Base-by-base conservation (phyloP, 2,888 invertebrate genomes). In the Apotomis capreana region DNA sequence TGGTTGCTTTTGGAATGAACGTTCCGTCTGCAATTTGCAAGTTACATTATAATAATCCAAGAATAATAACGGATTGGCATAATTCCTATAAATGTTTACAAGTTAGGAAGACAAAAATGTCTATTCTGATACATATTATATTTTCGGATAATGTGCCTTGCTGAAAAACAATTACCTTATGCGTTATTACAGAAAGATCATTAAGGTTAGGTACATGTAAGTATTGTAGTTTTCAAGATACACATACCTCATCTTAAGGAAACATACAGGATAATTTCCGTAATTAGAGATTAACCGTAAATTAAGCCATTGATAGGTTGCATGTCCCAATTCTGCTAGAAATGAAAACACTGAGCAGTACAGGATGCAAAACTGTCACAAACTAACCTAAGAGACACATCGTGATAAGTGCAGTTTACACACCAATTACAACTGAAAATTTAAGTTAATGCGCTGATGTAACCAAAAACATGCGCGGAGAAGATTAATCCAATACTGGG, bases 1-100 rank as follows among this genome's bases (percentile, higher is more conserved):
- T 60, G 97, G 97, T 94, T 99, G 99, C 94, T 98, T 98, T 95
- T 99, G 98, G 92, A 98, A 99, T 84, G 99, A 96, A 92, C 97
- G 96, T 94, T 99, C 99, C 82, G 96, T 98, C 98, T 99, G 96
- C 82, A 96, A 96, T 87, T 84, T 81, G 70, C 70, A 77, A 77
- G 73, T 64, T 37, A 61, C 26, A 76, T 78, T 81, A 78, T 55
- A 57, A 26, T 65, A 13, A 59, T 59, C 55, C 55, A 46, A 55
- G 9, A 26, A 55, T 65, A 65, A 65, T 46, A 55, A 65, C 44
- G 64, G 55, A 65, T 9, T 49, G 10, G 10, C 0, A 9, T 9
- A 49, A 49, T 49, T 49, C 3, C 0, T 49, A 49, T 9, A 4
- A 10, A 10, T 49, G 9, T 49, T 40, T 40, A 40, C 40, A 40